phyloP scores from a whole-genome alignment of 2,888 invertebrate species.

The Orthosia incerta region DNA sequence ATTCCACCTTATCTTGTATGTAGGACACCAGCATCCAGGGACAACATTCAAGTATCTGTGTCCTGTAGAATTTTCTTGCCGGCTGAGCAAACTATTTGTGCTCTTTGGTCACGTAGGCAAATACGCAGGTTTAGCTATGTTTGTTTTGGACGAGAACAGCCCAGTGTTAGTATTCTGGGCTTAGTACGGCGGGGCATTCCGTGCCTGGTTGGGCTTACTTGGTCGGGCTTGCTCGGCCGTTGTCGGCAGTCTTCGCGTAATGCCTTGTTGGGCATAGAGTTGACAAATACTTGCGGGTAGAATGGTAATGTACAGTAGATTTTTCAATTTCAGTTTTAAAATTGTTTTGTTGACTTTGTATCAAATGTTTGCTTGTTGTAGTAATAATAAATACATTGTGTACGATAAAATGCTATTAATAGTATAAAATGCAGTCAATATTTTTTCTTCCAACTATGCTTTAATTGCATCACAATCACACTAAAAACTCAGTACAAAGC shows the following conservation, averaged over 20 bases:
- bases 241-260: conserved; percentile 54
- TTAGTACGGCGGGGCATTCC: conserved; percentile 44
- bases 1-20: conserved; percentile 30
- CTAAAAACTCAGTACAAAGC: too few species aligned
- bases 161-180: conserved; percentile 52
- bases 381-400: neutral
- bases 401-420: conserved; percentile 30
- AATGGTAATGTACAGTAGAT: conserved; percentile 43
- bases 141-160: conserved; percentile 60
- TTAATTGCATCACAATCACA: too few species aligned
- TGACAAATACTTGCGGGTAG: conserved; percentile 45
- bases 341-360: conserved; percentile 18
- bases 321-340: conserved; percentile 33
- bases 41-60: conserved; percentile 56
- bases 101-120: conserved; percentile 68
- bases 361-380: conserved; percentile 20
- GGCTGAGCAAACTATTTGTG: conserved; percentile 57
- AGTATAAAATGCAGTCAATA: conserved; percentile 27
- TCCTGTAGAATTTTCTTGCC: conserved; percentile 57
- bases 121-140: conserved; percentile 57
- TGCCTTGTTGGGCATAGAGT: conserved; percentile 45
- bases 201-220: conserved; percentile 34
- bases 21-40: conserved; percentile 26
- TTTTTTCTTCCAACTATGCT: too few species aligned
- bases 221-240: conserved; percentile 39